Percentiles rank a stretch among this genome's conserved stretches.
Evolutionary conservation across 2,113 vertebrate genomes (phyloP).

Genomic region (Stegastes partitus): DNA sequence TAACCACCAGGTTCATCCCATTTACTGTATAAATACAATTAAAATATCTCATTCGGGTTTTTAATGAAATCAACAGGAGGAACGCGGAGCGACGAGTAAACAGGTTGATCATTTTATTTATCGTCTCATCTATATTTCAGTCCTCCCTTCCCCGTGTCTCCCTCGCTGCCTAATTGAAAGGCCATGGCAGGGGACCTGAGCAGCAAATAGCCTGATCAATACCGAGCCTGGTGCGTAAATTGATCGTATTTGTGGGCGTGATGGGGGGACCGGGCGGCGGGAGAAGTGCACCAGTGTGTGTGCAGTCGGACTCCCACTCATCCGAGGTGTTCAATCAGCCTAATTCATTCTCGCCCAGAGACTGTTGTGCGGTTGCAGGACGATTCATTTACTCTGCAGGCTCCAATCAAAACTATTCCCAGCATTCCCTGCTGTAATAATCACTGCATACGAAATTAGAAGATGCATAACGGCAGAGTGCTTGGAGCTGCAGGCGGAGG

Average conservation of each 20-base stretch:
- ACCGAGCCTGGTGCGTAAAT: slow-evolving; percentile 77
- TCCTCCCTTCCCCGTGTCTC: slow-evolving; percentile 45
- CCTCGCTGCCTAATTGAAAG: slow-evolving; percentile 77
- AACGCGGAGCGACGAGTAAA: slow-evolving; percentile 13
- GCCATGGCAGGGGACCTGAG: slow-evolving; percentile 74
- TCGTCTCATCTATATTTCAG: slow-evolving; percentile 62
- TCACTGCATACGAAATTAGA: slow-evolving; percentile 80
- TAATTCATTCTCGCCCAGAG: slow-evolving; percentile 82
- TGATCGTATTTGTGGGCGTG: slow-evolving; percentile 70
- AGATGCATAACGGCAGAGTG: slow-evolving; percentile 67
- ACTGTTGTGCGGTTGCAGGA: slow-evolving; percentile 77
- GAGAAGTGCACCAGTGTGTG: slow-evolving; percentile 32
- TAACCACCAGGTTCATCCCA: too few relatives aligned
- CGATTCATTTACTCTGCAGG: slow-evolving; percentile 83
- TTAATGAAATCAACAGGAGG: slow-evolving; percentile 12
- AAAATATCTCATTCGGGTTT: not conserved
- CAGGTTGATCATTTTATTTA: slow-evolving; percentile 41
- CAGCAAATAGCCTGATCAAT: slow-evolving; percentile 81
- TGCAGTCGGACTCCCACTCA: slow-evolving; percentile 63
- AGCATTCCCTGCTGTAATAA: slow-evolving; percentile 79
- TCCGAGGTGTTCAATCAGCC: slow-evolving; percentile 82
- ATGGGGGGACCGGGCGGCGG: slow-evolving; percentile 36
- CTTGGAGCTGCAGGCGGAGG: slow-evolving; percentile 44
- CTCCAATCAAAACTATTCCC: slow-evolving; percentile 81
- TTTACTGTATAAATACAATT: too few relatives aligned